Evolutionary conservation across 2,888 invertebrate genomes (phyloP), one percentile per base, ranked within the genome.

Genomic region (Piscicola geometra): DNA sequence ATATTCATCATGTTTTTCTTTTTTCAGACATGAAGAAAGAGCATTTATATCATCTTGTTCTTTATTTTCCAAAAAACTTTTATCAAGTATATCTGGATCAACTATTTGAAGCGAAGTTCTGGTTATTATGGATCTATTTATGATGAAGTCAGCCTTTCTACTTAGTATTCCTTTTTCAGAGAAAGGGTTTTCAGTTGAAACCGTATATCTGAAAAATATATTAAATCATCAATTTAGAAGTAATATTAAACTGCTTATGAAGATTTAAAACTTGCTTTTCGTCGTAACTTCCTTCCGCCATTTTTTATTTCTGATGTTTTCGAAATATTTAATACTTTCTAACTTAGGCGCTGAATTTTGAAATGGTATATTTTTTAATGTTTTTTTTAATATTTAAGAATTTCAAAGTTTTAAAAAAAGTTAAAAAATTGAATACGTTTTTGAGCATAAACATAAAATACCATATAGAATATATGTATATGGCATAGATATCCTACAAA

Each of bases 61-160:
- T 56, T 25, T 18, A 5, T 15, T 21, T 25, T 18, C 21, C 25
- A 25, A 56, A 56, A 25, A 56, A 56, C 25, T 25, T 9, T 56
- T n/a, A 25, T 56, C 60, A 15, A 56, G 60, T 56, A 18, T 56
- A 33, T 73, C 73, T 21, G 73, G 73, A 41, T 73, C 73, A n/a
- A 64, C 73, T 35, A 73, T 52, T 73, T 73, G 52, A 28, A 73
- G n/a, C n/a, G 56, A 60, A 21, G 28, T 73, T 60, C 60, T 60
- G 1, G 35, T 52, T n/a, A 73, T 50, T 60, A 28, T 50, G 21
- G 73, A 73, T 18, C 56, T 73, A 35, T 36, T 56, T 3, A 73
- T 33, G 0, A 73, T 73, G 28, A 73, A 73, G 28, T 73, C 73
- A 35, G 73, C 73, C 35, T 73, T 73, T 60, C 30, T 60, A 35